Percentiles rank a stretch among this genome's conserved stretches.
These are phyloP conservation scores for Minunthozetes semirufus DNA, from an alignment of 2,888 invertebrate species.

Conservation along the genomic window DNA sequence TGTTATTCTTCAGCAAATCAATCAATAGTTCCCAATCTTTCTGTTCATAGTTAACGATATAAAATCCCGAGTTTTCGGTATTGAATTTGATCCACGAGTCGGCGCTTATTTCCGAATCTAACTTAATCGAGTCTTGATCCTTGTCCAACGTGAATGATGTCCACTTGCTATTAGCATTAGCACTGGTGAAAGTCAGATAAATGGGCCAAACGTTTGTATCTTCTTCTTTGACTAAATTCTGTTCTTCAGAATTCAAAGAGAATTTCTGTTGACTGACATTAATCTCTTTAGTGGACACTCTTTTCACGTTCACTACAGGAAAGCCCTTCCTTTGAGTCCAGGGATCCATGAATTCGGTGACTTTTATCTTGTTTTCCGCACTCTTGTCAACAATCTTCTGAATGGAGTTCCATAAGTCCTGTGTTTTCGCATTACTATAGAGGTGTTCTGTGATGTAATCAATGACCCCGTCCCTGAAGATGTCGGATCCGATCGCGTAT, in stretches of 20 bases:
- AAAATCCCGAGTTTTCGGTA: constrained; percentile 65
- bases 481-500: constrained; percentile 68
- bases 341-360: constrained; percentile 60
- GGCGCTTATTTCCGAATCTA: background rate
- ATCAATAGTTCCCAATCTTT: constrained; percentile 49
- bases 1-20: constrained; percentile 51
- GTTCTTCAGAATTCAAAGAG: constrained; percentile 45
- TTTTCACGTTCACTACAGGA: constrained; percentile 62
- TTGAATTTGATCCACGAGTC: constrained; percentile 50
- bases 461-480: constrained; percentile 62
- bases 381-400: constrained; percentile 5
- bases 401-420: constrained; percentile 66
- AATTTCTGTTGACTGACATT: constrained; percentile 63
- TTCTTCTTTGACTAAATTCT: background rate
- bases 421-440: constrained; percentile 67
- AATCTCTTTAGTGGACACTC: constrained; percentile 59
- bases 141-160: constrained; percentile 16
- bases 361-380: too few relatives aligned
- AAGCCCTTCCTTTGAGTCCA: constrained; percentile 75
- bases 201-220: constrained; percentile 20
- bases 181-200: constrained; percentile 1
- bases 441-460: constrained; percentile 52
- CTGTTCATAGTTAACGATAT: constrained; percentile 50
- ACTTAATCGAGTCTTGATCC: constrained; percentile 30
- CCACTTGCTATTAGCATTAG: too few relatives aligned